Percentiles rank a stretch among this genome's conserved stretches.
Conservation (phyloP, 2,888 invertebrate genomes). For the Parthenolecanium corni region DNA sequence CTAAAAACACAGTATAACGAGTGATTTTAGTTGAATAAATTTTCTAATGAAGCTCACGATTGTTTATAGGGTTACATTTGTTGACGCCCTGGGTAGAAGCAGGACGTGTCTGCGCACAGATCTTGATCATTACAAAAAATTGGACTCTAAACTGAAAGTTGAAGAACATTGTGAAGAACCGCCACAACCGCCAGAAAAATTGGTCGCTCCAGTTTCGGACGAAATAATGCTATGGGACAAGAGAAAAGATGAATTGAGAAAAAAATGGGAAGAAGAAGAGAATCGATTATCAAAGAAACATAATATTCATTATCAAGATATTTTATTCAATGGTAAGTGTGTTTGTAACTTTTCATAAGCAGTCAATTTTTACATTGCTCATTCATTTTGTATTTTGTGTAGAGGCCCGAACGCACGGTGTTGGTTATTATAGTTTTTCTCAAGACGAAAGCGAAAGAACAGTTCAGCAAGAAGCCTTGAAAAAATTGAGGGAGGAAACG, state of each 20-base stretch:
- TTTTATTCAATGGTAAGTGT: conserved; percentile 66
- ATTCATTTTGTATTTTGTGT: too few relatives aligned
- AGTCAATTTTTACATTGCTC: too few relatives aligned
- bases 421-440: conserved; percentile 83
- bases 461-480: conserved; percentile 67
- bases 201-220: conserved; percentile 13
- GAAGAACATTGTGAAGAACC: conserved; percentile 14
- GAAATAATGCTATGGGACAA: conserved; percentile 36
- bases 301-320: conserved; percentile 82
- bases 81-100: conserved; percentile 77
- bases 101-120: conserved; percentile 71
- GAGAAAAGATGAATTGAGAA: conserved; percentile 57
- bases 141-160: conserved; percentile 43
- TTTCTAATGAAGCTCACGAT: too few relatives aligned
- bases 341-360: neutral
- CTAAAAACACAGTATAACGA: neutral
- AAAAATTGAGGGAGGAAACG: conserved; percentile 58
- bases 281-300: conserved; percentile 56
- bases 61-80: conserved; percentile 70
- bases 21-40: neutral
- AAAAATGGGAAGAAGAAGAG: conserved; percentile 81
- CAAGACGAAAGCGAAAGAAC: conserved; percentile 67
- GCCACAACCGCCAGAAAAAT: conserved; percentile 2
- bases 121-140: conserved; percentile 51
- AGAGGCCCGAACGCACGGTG: conserved; percentile 88